phyloP scores from a whole-genome alignment of 2,113 vertebrate species.

The Cyprinodon variegatus region DNA sequence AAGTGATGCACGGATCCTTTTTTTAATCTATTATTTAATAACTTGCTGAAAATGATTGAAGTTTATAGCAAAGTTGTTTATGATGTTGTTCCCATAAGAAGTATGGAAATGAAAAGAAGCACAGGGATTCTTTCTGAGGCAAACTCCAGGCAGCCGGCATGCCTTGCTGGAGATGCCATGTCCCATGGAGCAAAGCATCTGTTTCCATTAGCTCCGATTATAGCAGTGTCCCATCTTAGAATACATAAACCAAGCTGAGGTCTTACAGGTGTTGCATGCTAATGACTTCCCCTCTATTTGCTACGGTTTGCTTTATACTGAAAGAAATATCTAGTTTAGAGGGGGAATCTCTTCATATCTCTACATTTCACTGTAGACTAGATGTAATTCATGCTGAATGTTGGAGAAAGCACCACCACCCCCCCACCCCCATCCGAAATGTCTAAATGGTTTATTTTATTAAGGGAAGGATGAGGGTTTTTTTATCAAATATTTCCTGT shows the following conservation, averaged over 20 bases:
- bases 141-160: conserved; percentile 35
- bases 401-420: background rate
- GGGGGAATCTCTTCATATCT: conserved; percentile 49
- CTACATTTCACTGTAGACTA: background rate
- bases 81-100: conserved; percentile 15
- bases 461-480: background rate
- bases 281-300: conserved; percentile 72
- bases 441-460: background rate
- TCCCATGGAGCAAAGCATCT: conserved; percentile 67
- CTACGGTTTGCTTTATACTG: conserved; percentile 52
- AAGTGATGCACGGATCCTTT: background rate
- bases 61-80: conserved; percentile 28
- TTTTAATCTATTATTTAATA: conserved; percentile 20
- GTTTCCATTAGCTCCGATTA: conserved; percentile 68
- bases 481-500: background rate
- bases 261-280: conserved; percentile 51
- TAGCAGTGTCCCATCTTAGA: conserved; percentile 49
- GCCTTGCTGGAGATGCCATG: conserved; percentile 45
- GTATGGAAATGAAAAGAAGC: conserved; percentile 49
- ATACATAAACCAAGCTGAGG: conserved; percentile 49
- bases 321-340: conserved; percentile 57
- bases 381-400: background rate
- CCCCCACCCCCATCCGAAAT: background rate
- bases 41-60: conserved; percentile 12
- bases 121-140: conserved; percentile 31